A percentile compares a stretch with the other conserved stretches of the same genome.
These are phyloP conservation scores for Drosophila kanapiae DNA, from an alignment of 1,140 invertebrate species.

Conservation along the genomic window DNA sequence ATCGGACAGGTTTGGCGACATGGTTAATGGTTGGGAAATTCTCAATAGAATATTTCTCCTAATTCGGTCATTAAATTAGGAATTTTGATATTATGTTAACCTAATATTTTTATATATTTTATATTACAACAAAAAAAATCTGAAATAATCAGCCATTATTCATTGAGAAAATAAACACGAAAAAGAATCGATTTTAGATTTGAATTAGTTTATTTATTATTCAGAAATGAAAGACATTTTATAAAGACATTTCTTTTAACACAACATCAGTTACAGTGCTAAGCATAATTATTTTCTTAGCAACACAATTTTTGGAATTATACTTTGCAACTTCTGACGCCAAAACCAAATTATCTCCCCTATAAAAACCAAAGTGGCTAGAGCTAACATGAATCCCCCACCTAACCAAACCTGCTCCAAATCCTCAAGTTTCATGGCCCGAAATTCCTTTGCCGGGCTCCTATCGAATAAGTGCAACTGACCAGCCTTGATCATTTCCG, in stretches of 20 bases:
- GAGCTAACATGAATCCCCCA: constrained; percentile 24
- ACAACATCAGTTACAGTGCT: too few relatives aligned
- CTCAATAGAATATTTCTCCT: background rate
- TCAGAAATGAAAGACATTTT: background rate
- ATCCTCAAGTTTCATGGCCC: constrained; percentile 61
- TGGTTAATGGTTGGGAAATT: constrained; percentile 3
- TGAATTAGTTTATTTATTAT: background rate
- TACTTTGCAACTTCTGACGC: background rate
- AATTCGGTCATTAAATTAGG: background rate
- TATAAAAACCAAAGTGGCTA: constrained; percentile 38
- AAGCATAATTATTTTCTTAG: background rate
- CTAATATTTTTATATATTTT: too few relatives aligned
- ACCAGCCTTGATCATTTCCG: constrained; percentile 63
- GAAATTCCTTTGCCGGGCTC: constrained; percentile 50
- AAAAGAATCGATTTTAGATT: too few relatives aligned
- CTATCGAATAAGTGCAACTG: constrained; percentile 53
- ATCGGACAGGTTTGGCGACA: background rate
- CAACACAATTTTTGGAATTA: background rate
- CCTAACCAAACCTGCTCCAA: constrained; percentile 49
- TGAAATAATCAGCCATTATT: too few relatives aligned
- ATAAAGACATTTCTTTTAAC: background rate
- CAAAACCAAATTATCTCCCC: constrained; percentile 32
- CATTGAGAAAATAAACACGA: background rate
- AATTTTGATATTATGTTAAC: background rate
- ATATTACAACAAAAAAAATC: background rate